Conservation (phyloP, 2,113 vertebrate species). For the Jaculus jaculus region DNA sequence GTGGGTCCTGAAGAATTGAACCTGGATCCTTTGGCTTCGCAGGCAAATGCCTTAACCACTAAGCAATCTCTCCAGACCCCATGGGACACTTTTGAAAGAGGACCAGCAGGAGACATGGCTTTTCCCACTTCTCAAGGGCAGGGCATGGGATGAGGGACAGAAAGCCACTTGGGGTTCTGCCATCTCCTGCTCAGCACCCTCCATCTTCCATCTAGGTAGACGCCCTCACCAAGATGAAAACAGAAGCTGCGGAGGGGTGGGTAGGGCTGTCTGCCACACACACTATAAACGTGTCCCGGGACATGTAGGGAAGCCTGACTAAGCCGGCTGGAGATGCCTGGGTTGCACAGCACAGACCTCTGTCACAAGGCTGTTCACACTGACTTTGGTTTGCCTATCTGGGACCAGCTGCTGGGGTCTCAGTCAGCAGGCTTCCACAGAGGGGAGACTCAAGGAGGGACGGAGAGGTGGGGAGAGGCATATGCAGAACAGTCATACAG, state of each 20-base stretch:
- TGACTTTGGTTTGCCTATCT: not conserved
- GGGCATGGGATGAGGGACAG: not conserved
- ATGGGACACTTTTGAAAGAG: not conserved
- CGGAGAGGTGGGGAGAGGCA: not conserved
- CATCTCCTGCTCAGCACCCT: not conserved
- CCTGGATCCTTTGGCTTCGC: too few relatives aligned
- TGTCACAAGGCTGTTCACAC: not conserved
- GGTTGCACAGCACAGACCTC: not conserved
- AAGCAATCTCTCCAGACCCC: too few relatives aligned
- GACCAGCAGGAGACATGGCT: not conserved
- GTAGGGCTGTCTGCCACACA: constrained; percentile 20
- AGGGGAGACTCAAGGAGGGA: not conserved
- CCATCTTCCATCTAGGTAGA: not conserved
- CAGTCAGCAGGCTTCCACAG: not conserved
- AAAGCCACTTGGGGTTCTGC: not conserved
- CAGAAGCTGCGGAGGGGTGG: not conserved
- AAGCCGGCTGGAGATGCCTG: not conserved
- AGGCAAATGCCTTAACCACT: too few relatives aligned
- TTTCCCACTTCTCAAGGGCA: not conserved
- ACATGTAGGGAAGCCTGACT: not conserved
- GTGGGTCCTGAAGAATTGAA: too few relatives aligned
- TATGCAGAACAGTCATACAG: not conserved
- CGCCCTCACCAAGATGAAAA: not conserved
- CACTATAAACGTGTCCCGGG: constrained; percentile 29
- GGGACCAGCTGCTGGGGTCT: not conserved